Percentiles rank a stretch among this genome's conserved stretches.
Evolutionary conservation across 2,113 vertebrate genomes (phyloP).

Genomic region (Myanophis thanlyinensis): DNA sequence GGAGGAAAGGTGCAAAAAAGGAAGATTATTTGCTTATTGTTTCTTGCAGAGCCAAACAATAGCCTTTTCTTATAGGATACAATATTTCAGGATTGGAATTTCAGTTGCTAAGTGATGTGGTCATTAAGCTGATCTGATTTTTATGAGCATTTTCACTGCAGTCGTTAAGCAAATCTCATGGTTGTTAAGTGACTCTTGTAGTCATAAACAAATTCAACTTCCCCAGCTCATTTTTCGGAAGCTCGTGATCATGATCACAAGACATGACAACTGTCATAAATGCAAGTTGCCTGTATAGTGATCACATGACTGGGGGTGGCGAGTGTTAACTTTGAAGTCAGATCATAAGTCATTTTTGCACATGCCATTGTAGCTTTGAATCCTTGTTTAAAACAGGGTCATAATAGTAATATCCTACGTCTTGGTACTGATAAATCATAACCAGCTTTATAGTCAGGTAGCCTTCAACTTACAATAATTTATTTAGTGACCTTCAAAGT

Average conservation of each 20-base stretch:
- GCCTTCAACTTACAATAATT: too few relatives aligned
- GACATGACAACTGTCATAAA: too few relatives aligned
- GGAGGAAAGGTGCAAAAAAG: neutral
- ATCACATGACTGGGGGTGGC: too few relatives aligned
- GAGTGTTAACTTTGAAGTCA: too few relatives aligned
- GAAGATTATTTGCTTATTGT: slow-evolving; percentile 49
- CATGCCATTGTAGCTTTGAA: too few relatives aligned
- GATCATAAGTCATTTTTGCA: too few relatives aligned
- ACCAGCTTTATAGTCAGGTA: neutral
- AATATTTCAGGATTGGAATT: neutral
- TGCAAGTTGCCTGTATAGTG: too few relatives aligned
- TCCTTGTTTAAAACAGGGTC: too few relatives aligned
- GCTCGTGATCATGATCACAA: too few relatives aligned
- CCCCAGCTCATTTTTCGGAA: too few relatives aligned
- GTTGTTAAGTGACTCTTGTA: neutral
- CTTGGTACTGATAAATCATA: neutral
- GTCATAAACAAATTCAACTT: too few relatives aligned
- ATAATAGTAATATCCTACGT: neutral
- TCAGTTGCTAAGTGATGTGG: neutral
- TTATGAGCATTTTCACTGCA: neutral
- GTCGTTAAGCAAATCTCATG: neutral
- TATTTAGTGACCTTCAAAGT: too few relatives aligned
- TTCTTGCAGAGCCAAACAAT: slow-evolving; percentile 42
- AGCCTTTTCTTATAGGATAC: slow-evolving; percentile 31
- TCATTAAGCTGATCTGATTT: neutral